These are phyloP conservation scores for Trematomus bernacchii DNA, from an alignment of 2,797 vertebrate species.

Conservation along the genomic window DNA sequence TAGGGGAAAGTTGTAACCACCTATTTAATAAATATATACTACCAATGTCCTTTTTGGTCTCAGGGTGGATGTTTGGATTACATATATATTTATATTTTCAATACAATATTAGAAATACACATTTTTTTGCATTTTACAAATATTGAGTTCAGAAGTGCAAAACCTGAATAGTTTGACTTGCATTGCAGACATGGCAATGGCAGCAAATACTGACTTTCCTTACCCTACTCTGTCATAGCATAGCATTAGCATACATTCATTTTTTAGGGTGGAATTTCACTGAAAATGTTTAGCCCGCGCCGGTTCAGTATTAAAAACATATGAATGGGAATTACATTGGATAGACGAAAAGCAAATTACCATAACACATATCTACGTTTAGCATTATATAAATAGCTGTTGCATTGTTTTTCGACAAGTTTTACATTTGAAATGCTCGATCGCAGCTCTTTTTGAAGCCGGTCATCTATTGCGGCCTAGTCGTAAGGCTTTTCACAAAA, in stretches of 20 bases:
- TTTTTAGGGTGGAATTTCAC: constrained; percentile 28
- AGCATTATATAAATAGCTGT: fast-evolving
- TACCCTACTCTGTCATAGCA: no score
- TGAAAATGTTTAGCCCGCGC: fast-evolving
- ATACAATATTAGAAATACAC: no score
- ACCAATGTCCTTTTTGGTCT: no score
- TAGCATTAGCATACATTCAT: constrained; percentile 2
- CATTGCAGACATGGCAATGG: not conserved
- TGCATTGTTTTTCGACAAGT: fast-evolving
- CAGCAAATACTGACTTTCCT: not conserved
- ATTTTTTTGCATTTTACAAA: no score
- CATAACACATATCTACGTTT: fast-evolving
- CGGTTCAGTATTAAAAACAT: not conserved
- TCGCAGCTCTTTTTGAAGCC: not conserved
- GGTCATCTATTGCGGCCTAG: constrained; percentile 61
- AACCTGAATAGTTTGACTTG: no score
- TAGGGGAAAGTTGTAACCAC: no score
- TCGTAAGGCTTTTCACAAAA: constrained; percentile 48
- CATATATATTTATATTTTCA: no score
- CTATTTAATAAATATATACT: no score
- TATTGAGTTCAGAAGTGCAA: no score
- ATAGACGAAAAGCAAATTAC: fast-evolving
- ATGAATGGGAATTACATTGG: fast-evolving
- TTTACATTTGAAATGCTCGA: fast-evolving
- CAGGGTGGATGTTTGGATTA: no score